Base-by-base conservation (phyloP, 2,888 invertebrate genomes). In the Megamerina dolium region DNA sequence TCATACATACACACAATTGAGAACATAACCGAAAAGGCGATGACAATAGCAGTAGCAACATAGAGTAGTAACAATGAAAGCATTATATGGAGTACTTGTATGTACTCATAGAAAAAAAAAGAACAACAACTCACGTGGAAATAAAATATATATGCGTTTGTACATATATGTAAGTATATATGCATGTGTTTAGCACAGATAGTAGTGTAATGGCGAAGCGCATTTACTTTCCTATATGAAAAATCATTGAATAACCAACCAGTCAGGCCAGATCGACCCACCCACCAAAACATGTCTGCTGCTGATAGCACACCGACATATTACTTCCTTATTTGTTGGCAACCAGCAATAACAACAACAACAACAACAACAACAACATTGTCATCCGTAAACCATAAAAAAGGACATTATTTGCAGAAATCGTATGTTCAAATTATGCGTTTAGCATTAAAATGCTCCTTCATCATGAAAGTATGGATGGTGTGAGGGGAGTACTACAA, bases 271-370 rank as follows among this genome's bases (percentile, higher is more conserved):
- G n/a, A n/a, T n/a, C n/a, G n/a, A n/a, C n/a, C n/a, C n/a, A n/a
- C n/a, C n/a, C n/a, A n/a, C n/a, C n/a, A n/a, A n/a, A n/a, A n/a
- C 36, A 31, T 37, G 55, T 61, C 64, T 63, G 64, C 48, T 41
- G 52, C 53, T 59, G 61, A 61, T 61, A 54, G 54, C 54, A 42
- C 45, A 48, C 41, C 61, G 61, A 64, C 61, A 61, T 63, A 61
- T 61, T 61, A 63, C 63, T 61, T 61, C 61, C 61, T 63, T 59
- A 58, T 61, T 64, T 64, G 61, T 60, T 58, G 61, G 54, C n/a
- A n/a, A n/a, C n/a, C n/a, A n/a, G n/a, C 18, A 12, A 3, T 3
- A 37, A 37, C 10, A 14, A 21, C 14, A 38, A 37, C 12, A 21
- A 40, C 17, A 32, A 21, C 16, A 32, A 26, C 16, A 14, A 40